Evolutionary conservation across 2,113 vertebrate species (phyloP), one percentile per base, ranked within the genome.

Genomic region (Siphamia tubifer): DNA sequence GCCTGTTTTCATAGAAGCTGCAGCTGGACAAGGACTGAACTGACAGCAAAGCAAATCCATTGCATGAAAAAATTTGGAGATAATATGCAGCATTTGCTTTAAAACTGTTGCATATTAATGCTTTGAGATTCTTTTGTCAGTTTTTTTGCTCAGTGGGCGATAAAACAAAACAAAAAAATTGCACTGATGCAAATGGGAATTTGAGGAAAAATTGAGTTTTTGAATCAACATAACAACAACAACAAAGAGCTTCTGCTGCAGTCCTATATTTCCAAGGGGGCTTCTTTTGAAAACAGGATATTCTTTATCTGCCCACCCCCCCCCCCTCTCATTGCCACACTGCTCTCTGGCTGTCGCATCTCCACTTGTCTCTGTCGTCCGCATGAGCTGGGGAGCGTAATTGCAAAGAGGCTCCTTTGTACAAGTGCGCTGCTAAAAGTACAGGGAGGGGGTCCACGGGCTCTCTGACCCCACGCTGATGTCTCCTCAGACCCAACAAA

Each of bases 1-100:
- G 91, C 77, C 86, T 92, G 92, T 93, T 93, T 93, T 92, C 91
- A 83, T 74, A 90, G 87, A 91, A 89, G 84, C 87, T 84, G 86
- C 84, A 81, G 75, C 66, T 31, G 89, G 87, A 90, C 81, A 88
- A 79, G 87, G 83, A 87, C 69, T 81, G 67, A 81, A 76, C 49
- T 87, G 81, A 89, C 73, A 79, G 60, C 40, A 69, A 54, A 45
- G 40, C 40, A 23, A 83, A 71, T 57, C 48, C 23, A 61, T 55
- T 52, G 64, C 44, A 72, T 69, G 40, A 68, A 35, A 68, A 73
- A 75, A 60, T 66, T 66, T 49, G 55, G 53, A 39, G 27, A 72
- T 73, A 48, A 83, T 81, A 35, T 83, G 81, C 82, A 78, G 44
- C 81, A 78, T 60, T 79, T 80, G 28, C n/a, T 21, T 60, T 31